Evolutionary conservation across 2,888 invertebrate species (phyloP).

Genomic region (Agrochola lychnidis): DNA sequence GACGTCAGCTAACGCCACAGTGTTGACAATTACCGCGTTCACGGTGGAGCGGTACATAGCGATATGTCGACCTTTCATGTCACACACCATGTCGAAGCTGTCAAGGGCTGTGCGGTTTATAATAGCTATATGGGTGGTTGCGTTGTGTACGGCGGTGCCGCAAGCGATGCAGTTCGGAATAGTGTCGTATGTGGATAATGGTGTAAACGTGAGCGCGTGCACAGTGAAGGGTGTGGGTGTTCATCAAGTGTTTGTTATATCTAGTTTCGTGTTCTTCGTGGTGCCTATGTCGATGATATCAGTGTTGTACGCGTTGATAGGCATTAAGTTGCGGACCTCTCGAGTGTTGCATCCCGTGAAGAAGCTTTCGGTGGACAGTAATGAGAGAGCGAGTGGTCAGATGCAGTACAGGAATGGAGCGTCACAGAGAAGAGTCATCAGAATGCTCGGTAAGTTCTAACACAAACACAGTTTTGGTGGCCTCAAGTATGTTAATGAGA

Average conservation of each 20-base stretch:
- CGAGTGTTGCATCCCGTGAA: constrained; percentile 91
- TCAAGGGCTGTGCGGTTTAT: constrained; percentile 95
- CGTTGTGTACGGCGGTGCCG: constrained; percentile 94
- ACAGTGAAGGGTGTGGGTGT: constrained; percentile 91
- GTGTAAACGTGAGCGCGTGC: constrained; percentile 89
- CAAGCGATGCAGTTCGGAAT: constrained; percentile 96
- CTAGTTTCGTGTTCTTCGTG: constrained; percentile 95
- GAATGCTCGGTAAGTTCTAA: constrained; percentile 94
- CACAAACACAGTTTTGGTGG: neutral
- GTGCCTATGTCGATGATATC: constrained; percentile 96
- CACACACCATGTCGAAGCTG: constrained; percentile 95
- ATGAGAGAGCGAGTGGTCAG: constrained; percentile 78
- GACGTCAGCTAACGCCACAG: constrained; percentile 96
- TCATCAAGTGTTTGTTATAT: constrained; percentile 94
- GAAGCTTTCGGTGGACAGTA: constrained; percentile 88
- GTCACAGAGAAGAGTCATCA: constrained; percentile 92
- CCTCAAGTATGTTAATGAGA: constrained; percentile 3
- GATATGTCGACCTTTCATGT: constrained; percentile 96
- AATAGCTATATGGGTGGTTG: constrained; percentile 94
- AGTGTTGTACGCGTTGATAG: constrained; percentile 95
- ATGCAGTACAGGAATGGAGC: constrained; percentile 90
- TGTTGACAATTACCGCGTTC: constrained; percentile 96
- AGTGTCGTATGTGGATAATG: constrained; percentile 86
- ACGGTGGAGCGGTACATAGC: constrained; percentile 97
- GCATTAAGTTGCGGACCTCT: constrained; percentile 93